Percentiles rank a stretch among this genome's conserved stretches.
Conservation (phyloP, 2,113 vertebrate genomes). For the Raja brachyura region DNA sequence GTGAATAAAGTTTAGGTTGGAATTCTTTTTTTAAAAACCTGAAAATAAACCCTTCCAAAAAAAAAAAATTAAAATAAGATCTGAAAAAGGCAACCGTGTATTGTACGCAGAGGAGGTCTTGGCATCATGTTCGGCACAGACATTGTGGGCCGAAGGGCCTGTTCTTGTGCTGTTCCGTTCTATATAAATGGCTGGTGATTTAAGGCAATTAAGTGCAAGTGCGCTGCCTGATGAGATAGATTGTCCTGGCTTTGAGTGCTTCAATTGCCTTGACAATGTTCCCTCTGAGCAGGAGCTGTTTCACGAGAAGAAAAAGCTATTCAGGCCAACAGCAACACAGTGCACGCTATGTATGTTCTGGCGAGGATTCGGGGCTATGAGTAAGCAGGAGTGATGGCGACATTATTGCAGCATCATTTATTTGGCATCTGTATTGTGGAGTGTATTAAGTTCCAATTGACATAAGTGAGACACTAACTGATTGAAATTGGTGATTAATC, state of each 20-base stretch:
- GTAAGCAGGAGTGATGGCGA: not conserved
- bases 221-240: not conserved
- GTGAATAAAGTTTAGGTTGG: too few relatives aligned
- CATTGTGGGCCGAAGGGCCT: too few relatives aligned
- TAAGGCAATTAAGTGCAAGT: not conserved
- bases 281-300: not conserved
- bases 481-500: not conserved
- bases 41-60: too few relatives aligned
- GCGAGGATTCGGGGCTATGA: not conserved
- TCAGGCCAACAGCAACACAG: not conserved
- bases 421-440: too few relatives aligned
- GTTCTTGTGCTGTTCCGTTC: too few relatives aligned
- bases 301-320: not conserved
- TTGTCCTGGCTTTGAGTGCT: not conserved
- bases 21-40: too few relatives aligned
- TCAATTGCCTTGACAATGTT: not conserved
- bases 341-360: not conserved
- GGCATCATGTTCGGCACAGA: too few relatives aligned
- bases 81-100: too few relatives aligned
- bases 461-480: not conserved
- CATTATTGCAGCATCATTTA: too few relatives aligned
- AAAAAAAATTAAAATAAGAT: too few relatives aligned
- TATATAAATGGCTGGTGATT: too few relatives aligned
- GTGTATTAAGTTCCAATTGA: not conserved
- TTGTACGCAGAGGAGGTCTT: too few relatives aligned